A percentile compares a stretch with the other conserved stretches of the same genome.
phyloP scores from a whole-genome alignment of 2,113 vertebrate species.

The Bagarius yarrelli region DNA sequence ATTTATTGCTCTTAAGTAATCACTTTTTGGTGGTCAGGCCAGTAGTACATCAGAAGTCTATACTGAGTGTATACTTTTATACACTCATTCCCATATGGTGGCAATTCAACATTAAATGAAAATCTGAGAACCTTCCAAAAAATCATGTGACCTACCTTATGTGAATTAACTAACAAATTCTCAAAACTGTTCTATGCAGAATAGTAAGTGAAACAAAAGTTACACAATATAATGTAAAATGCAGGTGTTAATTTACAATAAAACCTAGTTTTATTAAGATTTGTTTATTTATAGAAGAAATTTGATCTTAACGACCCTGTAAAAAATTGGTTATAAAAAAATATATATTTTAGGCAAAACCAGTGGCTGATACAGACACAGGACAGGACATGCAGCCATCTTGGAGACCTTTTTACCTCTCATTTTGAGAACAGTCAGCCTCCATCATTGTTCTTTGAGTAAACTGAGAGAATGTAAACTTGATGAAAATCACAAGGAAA shows the following conservation, averaged over 20 bases:
- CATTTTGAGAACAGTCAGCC: constrained; percentile 13
- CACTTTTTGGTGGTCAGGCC: background rate
- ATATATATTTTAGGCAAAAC: background rate
- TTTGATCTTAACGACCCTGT: background rate
- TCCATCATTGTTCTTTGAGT: constrained; percentile 30
- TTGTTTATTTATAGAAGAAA: too few species aligned
- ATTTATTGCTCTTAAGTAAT: background rate
- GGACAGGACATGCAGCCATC: background rate
- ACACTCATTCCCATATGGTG: background rate
- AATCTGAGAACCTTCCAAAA: too few species aligned
- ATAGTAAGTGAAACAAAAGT: too few species aligned
- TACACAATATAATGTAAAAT: too few species aligned
- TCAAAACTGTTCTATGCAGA: too few species aligned
- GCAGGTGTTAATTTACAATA: too few species aligned
- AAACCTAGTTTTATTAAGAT: too few species aligned
- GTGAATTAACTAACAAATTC: too few species aligned
- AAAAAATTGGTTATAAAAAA: background rate
- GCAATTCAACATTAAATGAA: background rate
- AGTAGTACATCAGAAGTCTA: background rate
- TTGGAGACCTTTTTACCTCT: constrained; percentile 35
- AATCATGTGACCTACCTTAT: too few species aligned
- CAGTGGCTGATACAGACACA: background rate
- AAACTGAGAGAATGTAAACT: constrained; percentile 42
- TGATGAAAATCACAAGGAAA: constrained; percentile 49
- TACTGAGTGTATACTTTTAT: background rate